phyloP scores from a whole-genome alignment of 2,113 vertebrate genomes.

The Columba livia region DNA sequence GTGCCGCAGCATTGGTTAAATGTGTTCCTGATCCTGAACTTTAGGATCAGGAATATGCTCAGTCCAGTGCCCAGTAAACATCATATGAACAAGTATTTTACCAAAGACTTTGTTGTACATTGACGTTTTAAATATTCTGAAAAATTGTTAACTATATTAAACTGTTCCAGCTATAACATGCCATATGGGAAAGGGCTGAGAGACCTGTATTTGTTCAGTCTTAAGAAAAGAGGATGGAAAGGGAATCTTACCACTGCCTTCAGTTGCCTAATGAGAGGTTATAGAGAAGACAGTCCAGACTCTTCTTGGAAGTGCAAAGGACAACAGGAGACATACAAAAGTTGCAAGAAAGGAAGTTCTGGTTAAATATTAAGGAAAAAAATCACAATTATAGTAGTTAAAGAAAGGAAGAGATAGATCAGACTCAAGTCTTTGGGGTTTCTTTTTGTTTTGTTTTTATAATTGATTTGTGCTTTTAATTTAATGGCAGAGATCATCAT shows the following conservation, averaged over 20 bases:
- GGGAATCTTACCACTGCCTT: neutral
- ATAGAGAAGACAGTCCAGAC: neutral
- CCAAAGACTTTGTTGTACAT: neutral
- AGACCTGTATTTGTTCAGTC: neutral
- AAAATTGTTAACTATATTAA: neutral
- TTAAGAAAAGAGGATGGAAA: neutral
- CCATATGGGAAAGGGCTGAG: neutral
- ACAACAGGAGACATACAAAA: neutral
- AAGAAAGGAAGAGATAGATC: neutral
- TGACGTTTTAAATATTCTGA: neutral
- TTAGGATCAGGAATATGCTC: neutral
- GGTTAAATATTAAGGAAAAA: neutral
- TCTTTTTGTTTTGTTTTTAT: neutral
- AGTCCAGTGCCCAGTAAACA: neutral
- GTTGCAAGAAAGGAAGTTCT: neutral
- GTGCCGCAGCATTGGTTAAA: neutral
- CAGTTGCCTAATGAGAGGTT: neutral
- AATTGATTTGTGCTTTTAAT: neutral
- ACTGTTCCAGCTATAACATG: neutral
- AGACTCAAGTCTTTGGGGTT: neutral
- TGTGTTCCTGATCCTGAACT: neutral
- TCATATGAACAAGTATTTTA: neutral
- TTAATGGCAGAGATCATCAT: neutral
- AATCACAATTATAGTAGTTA: rapidly evolving
- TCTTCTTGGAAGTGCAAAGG: neutral